Conservation (phyloP, 2,888 invertebrate species). For the Hypselothyrea guttata region DNA sequence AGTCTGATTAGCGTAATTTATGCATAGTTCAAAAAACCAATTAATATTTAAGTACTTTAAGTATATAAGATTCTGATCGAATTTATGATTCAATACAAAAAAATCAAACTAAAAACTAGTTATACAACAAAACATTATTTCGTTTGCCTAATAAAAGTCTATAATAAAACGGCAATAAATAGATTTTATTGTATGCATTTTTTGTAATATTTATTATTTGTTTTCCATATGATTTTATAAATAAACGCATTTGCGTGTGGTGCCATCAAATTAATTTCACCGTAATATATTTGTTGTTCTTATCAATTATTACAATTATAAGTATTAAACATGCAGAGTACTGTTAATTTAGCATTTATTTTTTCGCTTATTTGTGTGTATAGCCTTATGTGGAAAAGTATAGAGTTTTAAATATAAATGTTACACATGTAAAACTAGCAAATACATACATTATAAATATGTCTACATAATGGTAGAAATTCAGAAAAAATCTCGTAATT, state of each 20-base stretch:
- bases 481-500: slow-evolving; percentile 38
- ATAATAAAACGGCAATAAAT: neutral
- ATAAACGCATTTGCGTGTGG: slow-evolving; percentile 49
- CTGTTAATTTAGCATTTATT: slow-evolving; percentile 58
- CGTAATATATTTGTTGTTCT: slow-evolving; percentile 25
- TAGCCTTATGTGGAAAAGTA: slow-evolving; percentile 55
- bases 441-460: slow-evolving; percentile 16
- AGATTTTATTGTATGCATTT: slow-evolving; percentile 43
- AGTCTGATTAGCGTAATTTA: no score
- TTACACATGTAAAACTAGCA: slow-evolving; percentile 51
- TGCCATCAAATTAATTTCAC: slow-evolving; percentile 34
- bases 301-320: slow-evolving; percentile 59
- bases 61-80: no score
- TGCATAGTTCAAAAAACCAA: no score
- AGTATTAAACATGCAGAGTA: slow-evolving; percentile 71
- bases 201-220: slow-evolving; percentile 46
- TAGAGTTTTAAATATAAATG: slow-evolving; percentile 44
- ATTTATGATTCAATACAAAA: no score
- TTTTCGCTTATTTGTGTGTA: slow-evolving; percentile 32
- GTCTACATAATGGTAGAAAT: slow-evolving; percentile 3
- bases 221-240: slow-evolving; percentile 43
- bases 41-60: no score
- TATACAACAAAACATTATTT: no score
- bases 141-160: no score
- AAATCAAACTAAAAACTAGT: no score